These are phyloP conservation scores for Podocnemis expansa DNA, from an alignment of 2,113 vertebrate species.

Conservation along the genomic window DNA sequence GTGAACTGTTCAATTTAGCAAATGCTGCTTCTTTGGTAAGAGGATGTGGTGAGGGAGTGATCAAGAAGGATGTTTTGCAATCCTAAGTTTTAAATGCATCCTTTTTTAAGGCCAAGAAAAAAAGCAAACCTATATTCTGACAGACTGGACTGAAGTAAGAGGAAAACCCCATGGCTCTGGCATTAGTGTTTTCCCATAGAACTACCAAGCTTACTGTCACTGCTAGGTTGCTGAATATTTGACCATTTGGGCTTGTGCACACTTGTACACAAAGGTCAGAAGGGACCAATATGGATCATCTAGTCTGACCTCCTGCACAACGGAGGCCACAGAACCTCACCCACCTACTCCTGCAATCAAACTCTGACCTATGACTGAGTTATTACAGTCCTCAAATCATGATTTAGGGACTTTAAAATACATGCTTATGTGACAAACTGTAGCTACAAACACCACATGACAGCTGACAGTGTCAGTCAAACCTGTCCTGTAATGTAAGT, in stretches of 20 bases:
- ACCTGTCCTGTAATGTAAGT: background rate
- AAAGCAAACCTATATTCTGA: background rate
- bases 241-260: background rate
- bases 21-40: constrained; percentile 6
- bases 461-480: background rate
- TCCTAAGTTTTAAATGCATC: background rate
- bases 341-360: too few species aligned
- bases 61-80: constrained; percentile 10
- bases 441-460: background rate
- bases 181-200: background rate
- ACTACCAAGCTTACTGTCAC: background rate
- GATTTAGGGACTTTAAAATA: too few species aligned
- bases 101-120: background rate
- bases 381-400: too few species aligned
- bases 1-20: constrained; percentile 2
- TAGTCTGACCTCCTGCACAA: too few species aligned
- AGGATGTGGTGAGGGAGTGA: background rate
- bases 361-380: too few species aligned
- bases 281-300: too few species aligned
- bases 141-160: background rate
- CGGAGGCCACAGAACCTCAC: too few species aligned
- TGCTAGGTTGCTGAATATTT: background rate
- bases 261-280: too few species aligned
- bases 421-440: background rate
- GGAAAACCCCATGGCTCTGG: background rate